Evolutionary conservation across 2,113 vertebrate species (phyloP).

Genomic region (Eupsittula cactorum): DNA sequence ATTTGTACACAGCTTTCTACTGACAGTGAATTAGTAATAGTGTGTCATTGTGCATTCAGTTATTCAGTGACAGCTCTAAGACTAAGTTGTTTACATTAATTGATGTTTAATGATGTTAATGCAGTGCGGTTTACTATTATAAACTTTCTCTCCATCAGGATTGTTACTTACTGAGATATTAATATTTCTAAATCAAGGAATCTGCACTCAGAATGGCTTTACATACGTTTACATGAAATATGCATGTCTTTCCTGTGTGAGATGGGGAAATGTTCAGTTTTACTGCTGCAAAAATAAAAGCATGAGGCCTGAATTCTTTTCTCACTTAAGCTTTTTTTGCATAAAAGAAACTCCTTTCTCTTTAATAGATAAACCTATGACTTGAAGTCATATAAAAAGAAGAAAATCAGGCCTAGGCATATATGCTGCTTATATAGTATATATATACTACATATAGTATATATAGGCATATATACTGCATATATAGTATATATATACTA

Average conservation of each 20-base stretch:
- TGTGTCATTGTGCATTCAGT: constrained; percentile 43
- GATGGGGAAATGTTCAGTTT: neutral
- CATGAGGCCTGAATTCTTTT: neutral
- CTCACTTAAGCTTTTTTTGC: neutral
- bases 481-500: no score
- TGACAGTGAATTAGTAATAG: constrained; percentile 66
- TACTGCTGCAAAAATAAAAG: neutral
- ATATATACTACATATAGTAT: no score
- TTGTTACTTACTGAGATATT: constrained; percentile 9
- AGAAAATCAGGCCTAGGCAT: neutral
- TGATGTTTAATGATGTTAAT: constrained; percentile 61
- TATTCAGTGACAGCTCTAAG: constrained; percentile 57
- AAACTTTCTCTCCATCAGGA: constrained; percentile 39
- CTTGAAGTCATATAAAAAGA: neutral
- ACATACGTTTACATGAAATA: neutral
- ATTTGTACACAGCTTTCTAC: constrained; percentile 55
- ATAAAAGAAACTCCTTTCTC: neutral
- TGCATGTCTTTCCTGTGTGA: neutral
- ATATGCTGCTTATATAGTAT: neutral
- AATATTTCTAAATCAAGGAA: constrained; percentile 11
- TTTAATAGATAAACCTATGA: neutral
- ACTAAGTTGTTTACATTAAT: constrained; percentile 65
- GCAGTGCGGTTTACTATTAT: constrained; percentile 50
- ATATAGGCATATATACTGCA: no score
- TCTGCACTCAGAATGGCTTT: constrained; percentile 11